These are phyloP conservation scores for Mormyrus hasselquistii DNA, from an alignment of 2,797 vertebrate species.

Conservation along the genomic window DNA sequence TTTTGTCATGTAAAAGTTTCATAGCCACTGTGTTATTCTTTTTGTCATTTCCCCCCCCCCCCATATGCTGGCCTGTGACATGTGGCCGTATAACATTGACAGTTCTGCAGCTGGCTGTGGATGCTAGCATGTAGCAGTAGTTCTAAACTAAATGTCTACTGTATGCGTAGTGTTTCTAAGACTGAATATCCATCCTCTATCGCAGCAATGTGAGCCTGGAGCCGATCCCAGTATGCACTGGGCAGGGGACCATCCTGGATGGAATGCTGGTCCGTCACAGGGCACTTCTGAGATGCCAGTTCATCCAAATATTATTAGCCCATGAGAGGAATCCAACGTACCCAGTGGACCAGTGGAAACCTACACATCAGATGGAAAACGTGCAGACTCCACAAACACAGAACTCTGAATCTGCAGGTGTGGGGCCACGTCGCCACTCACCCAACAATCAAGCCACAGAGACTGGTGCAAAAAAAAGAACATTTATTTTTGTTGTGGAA, in stretches of 20 bases:
- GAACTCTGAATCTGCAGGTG: not conserved
- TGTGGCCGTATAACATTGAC: not conserved
- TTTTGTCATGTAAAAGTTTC: not conserved
- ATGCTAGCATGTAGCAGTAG: not conserved
- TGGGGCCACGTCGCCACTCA: not conserved
- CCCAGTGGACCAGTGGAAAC: not conserved
- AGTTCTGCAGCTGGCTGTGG: not conserved
- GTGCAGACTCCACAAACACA: not conserved
- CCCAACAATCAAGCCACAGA: not conserved
- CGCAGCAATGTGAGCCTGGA: not conserved
- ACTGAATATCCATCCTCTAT: not conserved
- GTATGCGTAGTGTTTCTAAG: not conserved
- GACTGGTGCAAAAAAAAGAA: not conserved
- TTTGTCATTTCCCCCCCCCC: not conserved
- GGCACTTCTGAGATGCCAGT: not conserved
- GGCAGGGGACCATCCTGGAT: not conserved
- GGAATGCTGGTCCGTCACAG: not conserved
- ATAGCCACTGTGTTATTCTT: not conserved
- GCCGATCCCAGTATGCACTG: not conserved
- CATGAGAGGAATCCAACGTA: not conserved
- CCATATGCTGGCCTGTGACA: not conserved
- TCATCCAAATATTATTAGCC: not conserved
- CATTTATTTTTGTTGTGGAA: not conserved
- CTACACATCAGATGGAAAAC: not conserved
- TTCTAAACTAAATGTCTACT: not conserved